Evolutionary conservation across 2,113 vertebrate species (phyloP).

Genomic region (Psittacula cyanocephala): DNA sequence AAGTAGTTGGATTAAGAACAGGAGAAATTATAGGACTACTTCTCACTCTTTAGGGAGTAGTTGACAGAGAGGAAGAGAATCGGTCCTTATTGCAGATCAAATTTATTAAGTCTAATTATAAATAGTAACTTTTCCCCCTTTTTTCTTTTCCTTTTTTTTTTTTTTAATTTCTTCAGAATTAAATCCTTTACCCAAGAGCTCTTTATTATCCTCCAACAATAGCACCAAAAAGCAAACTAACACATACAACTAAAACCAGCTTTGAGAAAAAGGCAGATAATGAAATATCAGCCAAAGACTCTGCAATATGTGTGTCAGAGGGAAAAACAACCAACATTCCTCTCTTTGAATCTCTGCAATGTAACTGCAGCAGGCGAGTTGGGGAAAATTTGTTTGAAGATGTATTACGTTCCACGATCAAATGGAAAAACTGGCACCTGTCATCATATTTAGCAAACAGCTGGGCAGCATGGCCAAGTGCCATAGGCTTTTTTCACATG

Average conservation of each 20-base stretch:
- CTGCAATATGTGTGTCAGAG: not conserved
- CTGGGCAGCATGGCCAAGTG: conserved; percentile 72
- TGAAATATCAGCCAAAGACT: conserved; percentile 14
- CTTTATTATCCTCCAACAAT: not conserved
- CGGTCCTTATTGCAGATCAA: not conserved
- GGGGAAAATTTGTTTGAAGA: conserved; percentile 80
- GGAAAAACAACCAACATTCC: not conserved
- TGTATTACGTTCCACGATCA: conserved; percentile 81
- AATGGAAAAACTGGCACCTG: conserved; percentile 82
- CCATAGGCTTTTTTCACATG: conserved; percentile 70
- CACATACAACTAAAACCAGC: not conserved
- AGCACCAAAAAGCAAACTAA: conserved; percentile 1
- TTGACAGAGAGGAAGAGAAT: not conserved
- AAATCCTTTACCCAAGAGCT: not conserved
- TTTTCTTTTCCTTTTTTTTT: fast-evolving
- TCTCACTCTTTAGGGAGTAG: not conserved
- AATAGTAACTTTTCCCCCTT: not conserved
- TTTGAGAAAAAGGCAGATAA: not conserved
- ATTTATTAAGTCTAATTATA: not conserved
- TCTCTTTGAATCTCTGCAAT: conserved; percentile 64
- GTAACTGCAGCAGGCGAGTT: conserved; percentile 61
- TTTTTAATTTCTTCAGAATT: not conserved
- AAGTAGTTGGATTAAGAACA: not conserved
- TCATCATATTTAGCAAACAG: conserved; percentile 79
- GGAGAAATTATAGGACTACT: not conserved